Percentiles rank a stretch among this genome's conserved stretches.
Evolutionary conservation across 2,113 vertebrate species (phyloP).

Genomic region (Misgurnus anguillicaudatus): DNA sequence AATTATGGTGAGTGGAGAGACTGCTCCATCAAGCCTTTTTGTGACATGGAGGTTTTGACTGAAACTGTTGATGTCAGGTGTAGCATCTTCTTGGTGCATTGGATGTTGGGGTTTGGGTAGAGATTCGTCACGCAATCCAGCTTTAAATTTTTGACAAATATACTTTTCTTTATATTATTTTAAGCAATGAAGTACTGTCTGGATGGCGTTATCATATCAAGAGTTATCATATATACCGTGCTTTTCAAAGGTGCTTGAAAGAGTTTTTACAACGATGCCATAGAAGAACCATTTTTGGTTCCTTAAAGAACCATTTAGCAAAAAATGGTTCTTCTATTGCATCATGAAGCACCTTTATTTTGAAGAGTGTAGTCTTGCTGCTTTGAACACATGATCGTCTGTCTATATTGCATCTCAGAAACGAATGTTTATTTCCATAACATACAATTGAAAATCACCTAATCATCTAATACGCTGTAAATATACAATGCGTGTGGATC

Average conservation of each 20-base stretch:
- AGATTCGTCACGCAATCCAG: neutral
- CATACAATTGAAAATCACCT: slow-evolving; percentile 3
- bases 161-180: neutral
- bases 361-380: neutral
- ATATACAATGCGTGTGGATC: slow-evolving; percentile 32
- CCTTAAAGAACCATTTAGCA: no score
- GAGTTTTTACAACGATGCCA: no score
- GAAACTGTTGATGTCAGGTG: slow-evolving; percentile 21
- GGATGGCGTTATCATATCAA: no score
- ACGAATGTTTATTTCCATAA: neutral
- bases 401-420: neutral
- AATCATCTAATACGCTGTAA: slow-evolving; percentile 39
- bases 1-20: slow-evolving; percentile 74
- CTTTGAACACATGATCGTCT: neutral
- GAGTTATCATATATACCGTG: no score
- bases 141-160: neutral
- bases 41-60: slow-evolving; percentile 31
- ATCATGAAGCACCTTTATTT: no score
- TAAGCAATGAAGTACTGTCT: no score
- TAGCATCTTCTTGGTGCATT: slow-evolving; percentile 16
- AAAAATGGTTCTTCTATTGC: no score
- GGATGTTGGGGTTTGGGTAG: slow-evolving; percentile 17
- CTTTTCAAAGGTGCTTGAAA: no score
- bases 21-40: slow-evolving; percentile 42
- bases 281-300: no score